phyloP scores from a whole-genome alignment of 2,113 vertebrate genomes.

The Aix galericulata region DNA sequence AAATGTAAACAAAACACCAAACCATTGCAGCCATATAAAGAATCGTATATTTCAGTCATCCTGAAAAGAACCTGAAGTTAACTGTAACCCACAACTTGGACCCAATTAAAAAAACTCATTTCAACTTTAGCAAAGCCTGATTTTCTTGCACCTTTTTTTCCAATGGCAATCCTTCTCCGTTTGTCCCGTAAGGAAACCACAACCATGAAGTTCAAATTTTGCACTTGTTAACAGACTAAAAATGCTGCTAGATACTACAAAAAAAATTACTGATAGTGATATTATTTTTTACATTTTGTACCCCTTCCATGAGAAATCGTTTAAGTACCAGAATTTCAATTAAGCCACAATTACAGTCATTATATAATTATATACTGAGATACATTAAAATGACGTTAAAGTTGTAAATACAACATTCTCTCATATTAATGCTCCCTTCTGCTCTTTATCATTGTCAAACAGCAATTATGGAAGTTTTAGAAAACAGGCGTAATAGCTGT shows the following conservation, averaged over 20 bases:
- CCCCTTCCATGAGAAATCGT: neutral
- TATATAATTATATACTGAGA: neutral
- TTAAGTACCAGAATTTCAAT: neutral
- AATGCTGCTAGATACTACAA: neutral
- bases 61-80: neutral
- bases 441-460: neutral
- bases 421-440: neutral
- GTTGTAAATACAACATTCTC: neutral
- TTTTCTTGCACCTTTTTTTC: neutral
- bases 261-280: rapidly evolving
- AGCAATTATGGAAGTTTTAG: neutral
- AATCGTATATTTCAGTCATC: neutral
- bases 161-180: neutral
- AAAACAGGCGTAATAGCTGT: neutral
- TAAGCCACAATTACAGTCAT: neutral
- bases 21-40: neutral
- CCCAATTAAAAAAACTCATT: neutral
- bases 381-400: neutral
- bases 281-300: neutral
- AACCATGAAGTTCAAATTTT: neutral
- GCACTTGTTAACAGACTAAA: neutral
- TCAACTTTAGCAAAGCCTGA: neutral
- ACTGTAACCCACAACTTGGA: neutral
- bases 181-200: neutral
- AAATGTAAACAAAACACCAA: neutral